Evolutionary conservation across 2,113 vertebrate genomes (phyloP).

Genomic region (Oncorhynchus clarkii): DNA sequence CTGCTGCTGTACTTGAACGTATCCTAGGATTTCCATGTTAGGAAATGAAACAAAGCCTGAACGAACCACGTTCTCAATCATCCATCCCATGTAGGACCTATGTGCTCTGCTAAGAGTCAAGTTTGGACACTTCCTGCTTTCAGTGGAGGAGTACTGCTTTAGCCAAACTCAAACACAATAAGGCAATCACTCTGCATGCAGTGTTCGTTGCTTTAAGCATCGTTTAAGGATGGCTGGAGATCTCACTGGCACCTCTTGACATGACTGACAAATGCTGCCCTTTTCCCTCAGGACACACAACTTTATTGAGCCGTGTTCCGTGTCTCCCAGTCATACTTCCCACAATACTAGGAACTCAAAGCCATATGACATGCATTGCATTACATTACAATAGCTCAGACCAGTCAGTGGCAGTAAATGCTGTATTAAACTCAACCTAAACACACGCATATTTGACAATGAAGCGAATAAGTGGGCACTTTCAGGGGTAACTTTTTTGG

Average conservation of each 20-base stretch:
- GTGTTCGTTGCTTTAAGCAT: too few relatives aligned
- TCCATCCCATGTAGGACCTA: too few relatives aligned
- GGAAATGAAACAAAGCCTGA: too few relatives aligned
- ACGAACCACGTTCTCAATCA: too few relatives aligned
- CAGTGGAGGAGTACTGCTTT: too few relatives aligned
- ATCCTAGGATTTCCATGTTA: too few relatives aligned
- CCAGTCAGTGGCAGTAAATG: conserved; percentile 36
- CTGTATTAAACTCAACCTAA: conserved; percentile 14
- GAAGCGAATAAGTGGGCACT: conserved; percentile 13
- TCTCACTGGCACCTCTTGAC: not conserved
- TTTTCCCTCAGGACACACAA: not conserved
- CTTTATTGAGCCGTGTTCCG: not conserved
- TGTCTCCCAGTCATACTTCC: conserved; percentile 5
- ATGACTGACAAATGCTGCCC: not conserved
- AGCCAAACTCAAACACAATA: too few relatives aligned
- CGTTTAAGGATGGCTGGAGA: too few relatives aligned
- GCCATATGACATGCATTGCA: conserved; percentile 42
- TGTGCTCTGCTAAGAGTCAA: too few relatives aligned
- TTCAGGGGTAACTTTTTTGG: conserved; percentile 34
- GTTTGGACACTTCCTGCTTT: too few relatives aligned
- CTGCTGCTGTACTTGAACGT: too few relatives aligned
- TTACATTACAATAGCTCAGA: not conserved
- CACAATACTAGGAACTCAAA: not conserved
- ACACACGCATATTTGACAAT: conserved; percentile 8
- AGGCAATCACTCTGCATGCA: too few relatives aligned